Base-by-base conservation (phyloP, 2,113 vertebrate species). In the Probosciger aterrimus region DNA sequence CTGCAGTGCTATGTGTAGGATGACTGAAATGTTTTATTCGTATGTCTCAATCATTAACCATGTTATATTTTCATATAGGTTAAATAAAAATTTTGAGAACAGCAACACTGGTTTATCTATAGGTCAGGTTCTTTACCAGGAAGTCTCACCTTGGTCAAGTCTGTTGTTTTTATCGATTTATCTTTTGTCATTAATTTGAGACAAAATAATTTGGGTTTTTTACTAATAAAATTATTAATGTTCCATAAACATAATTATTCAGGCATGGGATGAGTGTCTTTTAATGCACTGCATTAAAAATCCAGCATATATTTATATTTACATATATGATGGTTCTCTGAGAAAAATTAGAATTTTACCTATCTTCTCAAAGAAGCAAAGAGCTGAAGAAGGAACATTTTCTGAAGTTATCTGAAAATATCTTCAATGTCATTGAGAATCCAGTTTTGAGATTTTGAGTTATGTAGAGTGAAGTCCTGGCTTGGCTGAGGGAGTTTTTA, bases 91-190 rank as follows among this genome's bases (percentile, higher is more conserved):
- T 18, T 31, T 73, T 25, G 41, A 46, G 30, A 77, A 39, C 1
- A 20, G 23, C 11, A 68, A 33, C 2, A 3, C 5, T 7, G 7
- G 3, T 49, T 78, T 88, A 41, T 35, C 17, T 59, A 4, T 25
- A 83, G 23, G 6, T 83, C 3, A 1, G 4, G 7, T 27, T 81
- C 8, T 81, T 77, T 55, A 7, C 22, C 24, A 63, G 31, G 8
- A 83, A 11, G 5, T 30, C 71, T 77, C 44, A 53, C 15, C 5
- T 65, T 53, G 7, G 6, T 25, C 37, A 73, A 71, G 7, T 39
- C 2, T 33, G 18, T 28, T 0, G 80, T 75, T 52, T 33, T 25
- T 18, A 47, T 33, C 0, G 0, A 24, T 47, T 55, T 73, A 9
- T 28, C 8, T 47, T 83, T 59, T 27, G 4, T 11, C 28, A 78